These are phyloP conservation scores for Orcinus orca DNA, from an alignment of 2,113 vertebrate species.

Conservation along the genomic window DNA sequence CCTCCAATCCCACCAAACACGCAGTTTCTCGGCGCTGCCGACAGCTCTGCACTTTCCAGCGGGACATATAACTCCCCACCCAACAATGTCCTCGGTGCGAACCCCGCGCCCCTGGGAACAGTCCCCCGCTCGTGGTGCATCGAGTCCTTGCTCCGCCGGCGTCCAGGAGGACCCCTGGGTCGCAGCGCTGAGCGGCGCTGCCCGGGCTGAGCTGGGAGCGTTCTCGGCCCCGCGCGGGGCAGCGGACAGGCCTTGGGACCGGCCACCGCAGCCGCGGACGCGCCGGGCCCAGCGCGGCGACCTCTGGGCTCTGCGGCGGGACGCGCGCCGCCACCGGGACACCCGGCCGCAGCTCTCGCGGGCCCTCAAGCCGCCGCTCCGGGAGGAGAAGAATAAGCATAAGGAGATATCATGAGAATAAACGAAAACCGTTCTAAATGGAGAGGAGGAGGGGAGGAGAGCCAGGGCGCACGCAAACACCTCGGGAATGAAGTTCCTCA, in stretches of 20 bases:
- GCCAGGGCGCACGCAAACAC: no score
- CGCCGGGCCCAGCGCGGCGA: background rate
- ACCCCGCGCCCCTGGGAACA: background rate
- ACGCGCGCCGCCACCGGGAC: no score
- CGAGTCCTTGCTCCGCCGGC: fast-evolving
- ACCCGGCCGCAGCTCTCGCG: fast-evolving
- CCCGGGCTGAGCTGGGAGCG: background rate
- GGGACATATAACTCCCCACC: background rate
- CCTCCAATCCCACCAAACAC: background rate
- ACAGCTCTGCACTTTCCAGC: background rate
- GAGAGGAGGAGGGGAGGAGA: background rate
- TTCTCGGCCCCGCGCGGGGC: fast-evolving
- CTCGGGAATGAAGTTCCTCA: background rate
- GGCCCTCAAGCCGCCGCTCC: background rate
- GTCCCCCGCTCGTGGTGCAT: fast-evolving
- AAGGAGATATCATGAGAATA: background rate
- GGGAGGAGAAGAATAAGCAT: background rate
- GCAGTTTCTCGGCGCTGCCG: background rate
- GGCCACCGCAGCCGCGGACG: fast-evolving
- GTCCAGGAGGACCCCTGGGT: no score
- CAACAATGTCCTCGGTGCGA: fast-evolving
- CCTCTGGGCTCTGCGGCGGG: background rate
- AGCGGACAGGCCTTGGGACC: background rate
- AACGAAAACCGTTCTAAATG: background rate
- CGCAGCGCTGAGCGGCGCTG: fast-evolving